Base-by-base conservation (phyloP, 2,888 invertebrate genomes). In the Diogma glabrata region DNA sequence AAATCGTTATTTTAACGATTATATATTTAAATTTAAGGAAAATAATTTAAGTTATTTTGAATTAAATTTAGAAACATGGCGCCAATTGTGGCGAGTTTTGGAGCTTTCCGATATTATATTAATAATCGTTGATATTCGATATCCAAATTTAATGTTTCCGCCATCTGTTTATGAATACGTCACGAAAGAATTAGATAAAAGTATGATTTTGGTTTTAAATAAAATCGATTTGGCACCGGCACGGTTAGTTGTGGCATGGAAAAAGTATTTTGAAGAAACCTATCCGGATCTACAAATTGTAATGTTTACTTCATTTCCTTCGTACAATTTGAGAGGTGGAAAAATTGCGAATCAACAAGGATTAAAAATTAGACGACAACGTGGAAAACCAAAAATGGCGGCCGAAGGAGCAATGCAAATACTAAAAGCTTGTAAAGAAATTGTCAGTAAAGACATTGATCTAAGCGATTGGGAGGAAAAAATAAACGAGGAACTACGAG, bases 11-110 rank as follows among this genome's bases (percentile, higher is more conserved):
- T 93, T 93, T 64, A 63, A 62, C 53, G 67, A 68, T 10, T 50
- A 53, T 9, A 49, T 43, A 9, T 40, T 53, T 51, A 40, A 55
- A 38, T 16, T 52, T 17, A 73, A 76, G 62, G 61, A 60, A 24
- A 60, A 61, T 6, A 74, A 82, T 4, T 70, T 93, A 55, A 90
- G 92, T 47, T 87, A 89, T 61, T 93, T 92, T 67, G 95, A 96
- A 66, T 67, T 94, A 53, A 96, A 96, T 71, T 69, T 96, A 58
- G 95, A 96, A 71, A 95, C 95, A 0, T 96, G 95, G 95, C 71
- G 95, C 12, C 96, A 96, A 61, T 67, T 96, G 55, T 96, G 96
- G 96, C 72, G 96, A 36, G 95, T 96, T 0, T 64, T 93, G 6
- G 96, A 96, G 69, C 89, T 94, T 80, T 91, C 93, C 0, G 95